Conservation (phyloP, 1,140 invertebrate species). For the Leptopilina clavipes region DNA sequence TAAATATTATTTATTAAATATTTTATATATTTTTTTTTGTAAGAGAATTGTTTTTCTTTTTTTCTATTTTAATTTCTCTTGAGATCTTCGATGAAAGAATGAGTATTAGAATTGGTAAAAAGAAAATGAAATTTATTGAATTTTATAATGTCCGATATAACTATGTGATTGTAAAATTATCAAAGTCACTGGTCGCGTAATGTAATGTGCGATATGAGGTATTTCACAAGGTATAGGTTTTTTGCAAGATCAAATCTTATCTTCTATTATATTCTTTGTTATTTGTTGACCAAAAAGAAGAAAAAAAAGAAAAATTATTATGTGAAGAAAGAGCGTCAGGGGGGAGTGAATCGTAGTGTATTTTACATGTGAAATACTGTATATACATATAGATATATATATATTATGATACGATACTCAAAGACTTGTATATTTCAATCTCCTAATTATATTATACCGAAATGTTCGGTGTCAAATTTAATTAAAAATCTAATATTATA, state of each 20-base stretch:
- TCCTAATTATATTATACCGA: conserved; percentile 56
- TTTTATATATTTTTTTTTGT: no score
- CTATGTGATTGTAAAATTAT: conserved; percentile 27
- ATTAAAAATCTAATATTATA: background rate
- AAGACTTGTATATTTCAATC: conserved; percentile 66
- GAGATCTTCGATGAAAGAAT: conserved; percentile 42
- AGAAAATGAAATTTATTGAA: conserved; percentile 38
- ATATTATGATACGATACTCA: conserved; percentile 62
- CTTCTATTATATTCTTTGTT: conserved; percentile 57
- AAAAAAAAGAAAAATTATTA: conserved; percentile 40
- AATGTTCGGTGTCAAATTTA: conserved; percentile 31
- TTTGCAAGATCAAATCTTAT: conserved; percentile 39
- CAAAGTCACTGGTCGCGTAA: conserved; percentile 4
- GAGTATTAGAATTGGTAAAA: conserved; percentile 41
- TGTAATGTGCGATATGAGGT: conserved; percentile 30
- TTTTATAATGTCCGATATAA: conserved; percentile 29
- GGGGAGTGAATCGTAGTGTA: conserved; percentile 57
- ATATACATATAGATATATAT: conserved; percentile 64
- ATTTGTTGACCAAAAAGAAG: conserved; percentile 59
- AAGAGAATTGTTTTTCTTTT: background rate
- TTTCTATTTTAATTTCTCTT: background rate
- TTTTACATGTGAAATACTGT: conserved; percentile 69
- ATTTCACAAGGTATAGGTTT: conserved; percentile 30
- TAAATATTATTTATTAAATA: no score
- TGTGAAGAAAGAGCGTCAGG: conserved; percentile 44